phyloP scores from a whole-genome alignment of 1,140 invertebrate species.

The Tetragnatha versicolor region DNA sequence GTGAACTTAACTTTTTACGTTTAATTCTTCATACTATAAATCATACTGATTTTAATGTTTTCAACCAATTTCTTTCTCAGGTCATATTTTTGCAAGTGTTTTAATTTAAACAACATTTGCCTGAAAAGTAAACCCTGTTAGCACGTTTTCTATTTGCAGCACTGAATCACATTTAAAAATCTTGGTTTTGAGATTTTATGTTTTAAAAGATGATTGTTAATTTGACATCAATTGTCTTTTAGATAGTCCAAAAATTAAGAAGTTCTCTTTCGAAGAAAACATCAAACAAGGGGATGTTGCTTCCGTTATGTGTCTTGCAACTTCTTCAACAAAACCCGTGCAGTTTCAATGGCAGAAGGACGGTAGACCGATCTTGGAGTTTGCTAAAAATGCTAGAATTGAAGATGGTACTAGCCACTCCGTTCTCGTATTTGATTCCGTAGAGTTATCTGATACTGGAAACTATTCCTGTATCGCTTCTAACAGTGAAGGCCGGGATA shows the following conservation, averaged over 20 bases:
- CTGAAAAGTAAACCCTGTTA: no score
- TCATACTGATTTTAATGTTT: no score
- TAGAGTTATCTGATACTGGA: constrained; percentile 76
- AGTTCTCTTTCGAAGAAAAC: constrained; percentile 39
- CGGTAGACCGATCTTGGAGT: neutral
- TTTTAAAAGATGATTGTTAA: no score
- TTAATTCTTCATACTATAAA: no score
- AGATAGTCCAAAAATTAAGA: constrained; percentile 39
- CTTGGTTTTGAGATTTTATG: no score
- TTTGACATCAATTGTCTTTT: no score
- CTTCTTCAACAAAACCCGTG: neutral
- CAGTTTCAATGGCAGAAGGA: constrained; percentile 41
- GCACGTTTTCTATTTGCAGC: no score
- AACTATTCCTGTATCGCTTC: constrained; percentile 89
- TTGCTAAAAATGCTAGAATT: neutral
- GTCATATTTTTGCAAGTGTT: no score
- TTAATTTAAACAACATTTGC: no score
- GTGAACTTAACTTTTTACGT: no score
- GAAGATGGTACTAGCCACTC: constrained; percentile 59
- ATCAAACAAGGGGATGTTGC: constrained; percentile 45
- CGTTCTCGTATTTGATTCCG: constrained; percentile 78
- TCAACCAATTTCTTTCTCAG: no score
- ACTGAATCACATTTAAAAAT: no score
- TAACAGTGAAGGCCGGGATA: constrained; percentile 90
- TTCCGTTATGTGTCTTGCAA: constrained; percentile 33